A percentile compares a stretch with the other conserved stretches of the same genome.
These are phyloP conservation scores for Botia kubotai DNA, from an alignment of 2,797 vertebrate species.

Conservation along the genomic window DNA sequence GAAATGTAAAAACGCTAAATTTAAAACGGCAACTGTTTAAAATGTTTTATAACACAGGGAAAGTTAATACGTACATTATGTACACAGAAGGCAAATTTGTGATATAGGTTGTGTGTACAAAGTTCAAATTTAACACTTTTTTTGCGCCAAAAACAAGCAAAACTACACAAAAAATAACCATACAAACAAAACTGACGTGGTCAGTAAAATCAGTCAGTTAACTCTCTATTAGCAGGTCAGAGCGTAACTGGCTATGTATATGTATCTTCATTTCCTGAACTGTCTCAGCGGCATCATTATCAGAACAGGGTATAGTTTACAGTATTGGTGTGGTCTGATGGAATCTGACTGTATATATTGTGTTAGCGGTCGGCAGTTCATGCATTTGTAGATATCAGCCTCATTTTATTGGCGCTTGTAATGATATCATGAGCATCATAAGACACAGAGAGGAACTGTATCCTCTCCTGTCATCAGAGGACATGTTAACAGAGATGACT, in stretches of 20 bases:
- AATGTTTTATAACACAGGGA: too few species aligned
- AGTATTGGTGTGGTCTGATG: neutral
- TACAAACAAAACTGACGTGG: too few species aligned
- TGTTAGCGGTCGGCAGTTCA: neutral
- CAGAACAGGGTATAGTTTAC: neutral
- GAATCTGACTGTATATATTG: neutral
- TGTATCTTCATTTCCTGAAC: too few species aligned
- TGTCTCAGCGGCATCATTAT: neutral
- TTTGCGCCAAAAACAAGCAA: neutral
- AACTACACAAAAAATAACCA: too few species aligned
- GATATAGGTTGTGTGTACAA: neutral
- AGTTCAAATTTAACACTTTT: neutral
- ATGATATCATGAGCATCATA: neutral
- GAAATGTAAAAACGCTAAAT: neutral
- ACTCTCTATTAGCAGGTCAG: too few species aligned
- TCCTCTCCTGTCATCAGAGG: neutral
- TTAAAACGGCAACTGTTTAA: too few species aligned
- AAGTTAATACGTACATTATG: too few species aligned
- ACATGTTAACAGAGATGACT: neutral
- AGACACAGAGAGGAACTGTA: neutral
- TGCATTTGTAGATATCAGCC: neutral
- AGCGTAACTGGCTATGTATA: too few species aligned
- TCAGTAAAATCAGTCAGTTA: too few species aligned
- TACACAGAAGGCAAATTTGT: neutral
- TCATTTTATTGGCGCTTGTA: slow-evolving; percentile 7